Evolutionary conservation across 2,888 invertebrate genomes (phyloP).

Genomic region (Metacarcinus magister): DNA sequence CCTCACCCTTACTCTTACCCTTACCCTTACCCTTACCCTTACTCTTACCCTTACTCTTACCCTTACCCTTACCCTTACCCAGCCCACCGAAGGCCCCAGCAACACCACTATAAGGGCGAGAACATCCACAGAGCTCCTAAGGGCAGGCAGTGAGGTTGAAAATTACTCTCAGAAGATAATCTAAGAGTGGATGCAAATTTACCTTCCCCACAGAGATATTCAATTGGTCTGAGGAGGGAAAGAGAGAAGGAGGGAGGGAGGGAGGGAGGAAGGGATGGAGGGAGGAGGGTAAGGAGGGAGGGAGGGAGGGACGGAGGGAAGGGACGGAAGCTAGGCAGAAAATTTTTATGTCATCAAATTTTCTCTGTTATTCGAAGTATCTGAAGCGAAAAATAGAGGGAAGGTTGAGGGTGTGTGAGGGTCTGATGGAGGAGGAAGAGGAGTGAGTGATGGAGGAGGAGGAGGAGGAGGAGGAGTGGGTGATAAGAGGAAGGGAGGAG

Average conservation of each 20-base stretch:
- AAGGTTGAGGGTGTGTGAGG: conserved; percentile 19
- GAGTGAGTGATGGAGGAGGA: neutral
- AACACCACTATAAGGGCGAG: neutral
- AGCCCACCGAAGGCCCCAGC: neutral
- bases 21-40: neutral
- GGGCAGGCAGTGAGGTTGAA: neutral
- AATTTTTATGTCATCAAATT: neutral
- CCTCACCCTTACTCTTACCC: neutral
- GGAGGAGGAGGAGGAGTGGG: neutral
- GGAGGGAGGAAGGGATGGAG: too few species aligned
- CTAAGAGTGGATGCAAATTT: neutral
- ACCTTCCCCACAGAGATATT: neutral
- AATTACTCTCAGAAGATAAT: neutral
- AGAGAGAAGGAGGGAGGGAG: too few species aligned
- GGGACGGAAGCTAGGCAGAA: neutral
- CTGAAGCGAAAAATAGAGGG: neutral
- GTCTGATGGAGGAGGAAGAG: neutral
- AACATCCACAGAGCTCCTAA: neutral
- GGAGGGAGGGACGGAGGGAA: too few species aligned
- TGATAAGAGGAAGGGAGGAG: neutral
- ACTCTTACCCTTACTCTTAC: neutral
- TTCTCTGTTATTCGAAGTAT: conserved; percentile 10
- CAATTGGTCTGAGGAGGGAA: neutral
- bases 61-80: neutral
- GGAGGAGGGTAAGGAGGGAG: too few species aligned